Percentiles rank a stretch among this genome's conserved stretches.
Evolutionary conservation across 2,888 invertebrate species (phyloP).

Genomic region (Gandaritis pyraliata): DNA sequence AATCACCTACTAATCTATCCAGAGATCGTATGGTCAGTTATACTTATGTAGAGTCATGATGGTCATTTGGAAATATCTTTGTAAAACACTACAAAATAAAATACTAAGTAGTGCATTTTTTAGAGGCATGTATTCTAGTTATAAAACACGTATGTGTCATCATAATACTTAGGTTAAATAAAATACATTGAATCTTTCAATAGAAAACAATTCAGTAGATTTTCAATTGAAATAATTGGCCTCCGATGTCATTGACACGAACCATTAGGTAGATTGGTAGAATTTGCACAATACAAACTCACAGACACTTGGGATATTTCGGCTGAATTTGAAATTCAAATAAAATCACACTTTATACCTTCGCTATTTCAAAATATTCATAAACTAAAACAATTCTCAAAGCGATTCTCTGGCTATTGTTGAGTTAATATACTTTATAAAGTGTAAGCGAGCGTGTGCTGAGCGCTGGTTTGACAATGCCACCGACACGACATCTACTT

Average conservation of each 20-base stretch:
- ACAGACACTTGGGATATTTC: background rate
- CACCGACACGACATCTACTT: too few relatives aligned
- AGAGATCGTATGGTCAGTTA: too few relatives aligned
- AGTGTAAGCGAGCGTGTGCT: background rate
- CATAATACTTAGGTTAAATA: background rate
- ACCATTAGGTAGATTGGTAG: background rate
- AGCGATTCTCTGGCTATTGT: constrained; percentile 7
- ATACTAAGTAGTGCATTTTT: too few relatives aligned
- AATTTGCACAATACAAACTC: background rate
- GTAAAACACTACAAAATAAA: too few relatives aligned
- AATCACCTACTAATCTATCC: too few relatives aligned
- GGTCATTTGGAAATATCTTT: too few relatives aligned
- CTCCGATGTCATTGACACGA: background rate
- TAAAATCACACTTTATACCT: constrained; percentile 5
- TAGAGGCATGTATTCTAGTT: too few relatives aligned
- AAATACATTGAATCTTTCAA: background rate
- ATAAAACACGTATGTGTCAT: too few relatives aligned
- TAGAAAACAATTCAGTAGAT: background rate
- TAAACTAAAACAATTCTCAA: constrained; percentile 3
- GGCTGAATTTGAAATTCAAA: constrained; percentile 13
- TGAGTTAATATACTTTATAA: background rate
- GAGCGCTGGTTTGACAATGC: background rate
- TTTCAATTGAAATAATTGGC: background rate
- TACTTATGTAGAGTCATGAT: too few relatives aligned
- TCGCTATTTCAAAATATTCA: constrained; percentile 12